Percentiles rank a stretch among this genome's conserved stretches.
Evolutionary conservation across 2,888 invertebrate species (phyloP).

Genomic region (Troglohyphantes excavatus): DNA sequence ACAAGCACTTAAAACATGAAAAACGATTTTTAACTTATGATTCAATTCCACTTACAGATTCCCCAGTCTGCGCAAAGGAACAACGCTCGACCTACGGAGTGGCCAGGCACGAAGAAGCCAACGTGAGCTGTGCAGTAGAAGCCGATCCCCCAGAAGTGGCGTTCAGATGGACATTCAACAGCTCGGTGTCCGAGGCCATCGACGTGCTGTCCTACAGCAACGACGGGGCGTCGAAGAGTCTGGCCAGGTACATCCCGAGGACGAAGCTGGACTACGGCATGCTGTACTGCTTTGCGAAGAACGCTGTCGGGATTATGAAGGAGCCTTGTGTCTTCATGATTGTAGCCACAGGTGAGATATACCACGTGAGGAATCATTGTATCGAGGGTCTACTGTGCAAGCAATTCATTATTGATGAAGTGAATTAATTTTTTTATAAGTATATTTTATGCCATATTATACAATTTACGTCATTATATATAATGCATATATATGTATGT

Average conservation of each 20-base stretch:
- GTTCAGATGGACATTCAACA: slow-evolving; percentile 97
- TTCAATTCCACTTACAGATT: slow-evolving; percentile 84
- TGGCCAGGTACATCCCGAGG: slow-evolving; percentile 80
- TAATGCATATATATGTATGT: no score
- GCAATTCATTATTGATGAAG: no score
- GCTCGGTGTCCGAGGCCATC: slow-evolving; percentile 84
- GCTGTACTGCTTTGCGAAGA: slow-evolving; percentile 80
- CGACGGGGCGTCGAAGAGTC: slow-evolving; percentile 58
- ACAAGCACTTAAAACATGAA: no score
- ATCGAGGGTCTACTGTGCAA: no score
- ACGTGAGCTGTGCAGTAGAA: slow-evolving; percentile 79
- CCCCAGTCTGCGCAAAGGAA: slow-evolving; percentile 91
- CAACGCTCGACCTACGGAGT: slow-evolving; percentile 79
- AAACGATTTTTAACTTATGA: no score
- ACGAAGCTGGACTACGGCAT: slow-evolving; percentile 80
- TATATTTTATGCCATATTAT: no score
- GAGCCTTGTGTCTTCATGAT: slow-evolving; percentile 80
- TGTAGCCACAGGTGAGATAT: slow-evolving; percentile 82
- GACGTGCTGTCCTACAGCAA: slow-evolving; percentile 63
- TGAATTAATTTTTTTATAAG: no score
- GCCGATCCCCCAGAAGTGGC: slow-evolving; percentile 84
- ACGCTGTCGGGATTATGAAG: slow-evolving; percentile 80
- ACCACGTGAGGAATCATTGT: no score
- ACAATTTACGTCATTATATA: no score
- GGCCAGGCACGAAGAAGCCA: slow-evolving; percentile 79